Evolutionary conservation across 2,888 invertebrate species (phyloP).

Genomic region (Nezara viridula): DNA sequence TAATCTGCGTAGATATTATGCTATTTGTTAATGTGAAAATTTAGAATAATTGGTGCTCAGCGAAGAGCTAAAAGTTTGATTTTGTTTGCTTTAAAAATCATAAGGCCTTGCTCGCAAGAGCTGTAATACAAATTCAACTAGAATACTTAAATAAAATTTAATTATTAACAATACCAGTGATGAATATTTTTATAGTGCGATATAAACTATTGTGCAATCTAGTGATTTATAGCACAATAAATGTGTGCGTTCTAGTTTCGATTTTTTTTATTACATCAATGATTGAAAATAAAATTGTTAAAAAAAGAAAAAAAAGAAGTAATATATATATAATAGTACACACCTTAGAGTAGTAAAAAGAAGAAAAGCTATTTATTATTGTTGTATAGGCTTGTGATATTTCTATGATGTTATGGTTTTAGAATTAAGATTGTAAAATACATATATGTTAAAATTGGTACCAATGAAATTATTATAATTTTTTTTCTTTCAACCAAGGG

Average conservation of each 20-base stretch:
- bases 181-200: constrained; percentile 44
- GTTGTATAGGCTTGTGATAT: constrained; percentile 54
- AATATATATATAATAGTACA: constrained; percentile 12
- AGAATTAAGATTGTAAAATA: constrained; percentile 1
- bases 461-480: constrained; percentile 18
- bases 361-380: constrained; percentile 47
- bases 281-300: constrained; percentile 15
- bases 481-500: constrained; percentile 1
- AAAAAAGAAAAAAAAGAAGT: background rate
- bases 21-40: background rate
- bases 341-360: background rate
- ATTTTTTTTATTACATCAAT: constrained; percentile 26
- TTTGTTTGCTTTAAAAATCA: constrained; percentile 32
- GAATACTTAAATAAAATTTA: constrained; percentile 22
- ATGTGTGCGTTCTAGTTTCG: constrained; percentile 37
- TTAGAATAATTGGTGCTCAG: constrained; percentile 12
- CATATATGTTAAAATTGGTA: background rate
- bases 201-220: constrained; percentile 6
- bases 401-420: constrained; percentile 35
- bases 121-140: constrained; percentile 15
- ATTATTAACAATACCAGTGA: constrained; percentile 27
- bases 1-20: background rate
- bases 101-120: constrained; percentile 17
- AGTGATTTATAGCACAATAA: constrained; percentile 17
- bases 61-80: background rate